A percentile compares a stretch with the other conserved stretches of the same genome.
phyloP scores from a whole-genome alignment of 2,797 vertebrate genomes.

The Paedocypris micromegethes region DNA sequence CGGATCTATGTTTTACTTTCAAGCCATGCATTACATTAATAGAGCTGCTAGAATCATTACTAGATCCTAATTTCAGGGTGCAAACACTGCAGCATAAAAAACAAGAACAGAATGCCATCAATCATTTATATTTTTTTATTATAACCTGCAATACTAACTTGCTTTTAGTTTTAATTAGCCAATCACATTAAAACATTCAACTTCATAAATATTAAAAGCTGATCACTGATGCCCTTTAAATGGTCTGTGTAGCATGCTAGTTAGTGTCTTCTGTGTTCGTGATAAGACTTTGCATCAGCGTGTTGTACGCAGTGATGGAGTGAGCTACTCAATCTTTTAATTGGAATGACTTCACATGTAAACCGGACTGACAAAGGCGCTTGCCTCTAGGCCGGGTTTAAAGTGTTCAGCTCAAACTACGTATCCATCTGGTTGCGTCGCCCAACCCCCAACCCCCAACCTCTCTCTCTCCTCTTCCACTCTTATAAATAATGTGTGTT shows the following conservation, averaged over 20 bases:
- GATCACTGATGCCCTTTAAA: background rate
- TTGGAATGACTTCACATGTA: slow-evolving; percentile 69
- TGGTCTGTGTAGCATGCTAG: slow-evolving; percentile 9
- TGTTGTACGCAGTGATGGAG: slow-evolving; percentile 57
- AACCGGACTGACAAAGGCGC: slow-evolving; percentile 63
- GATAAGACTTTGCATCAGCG: slow-evolving; percentile 52
- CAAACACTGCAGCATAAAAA: too few relatives aligned
- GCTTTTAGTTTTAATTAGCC: too few relatives aligned
- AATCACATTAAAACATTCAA: too few relatives aligned
- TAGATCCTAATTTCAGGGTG: too few relatives aligned
- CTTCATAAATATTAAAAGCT: slow-evolving; percentile 1
- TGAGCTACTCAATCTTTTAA: slow-evolving; percentile 67
- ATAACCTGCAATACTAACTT: too few relatives aligned
- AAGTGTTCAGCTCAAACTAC: slow-evolving; percentile 66
- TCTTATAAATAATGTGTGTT: background rate
- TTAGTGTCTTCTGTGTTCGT: slow-evolving; percentile 1
- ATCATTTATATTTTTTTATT: too few relatives aligned
- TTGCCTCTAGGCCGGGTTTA: slow-evolving; percentile 68
- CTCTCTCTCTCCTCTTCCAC: slow-evolving; percentile 40
- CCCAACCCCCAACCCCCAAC: slow-evolving; percentile 11
- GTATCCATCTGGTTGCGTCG: slow-evolving; percentile 60
- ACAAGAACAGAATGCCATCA: too few relatives aligned
- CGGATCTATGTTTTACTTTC: too few relatives aligned
- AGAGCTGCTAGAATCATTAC: too few relatives aligned
- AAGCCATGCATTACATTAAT: too few relatives aligned